Evolutionary conservation across 1,140 invertebrate species (phyloP).

Genomic region (Lethrus apterus): DNA sequence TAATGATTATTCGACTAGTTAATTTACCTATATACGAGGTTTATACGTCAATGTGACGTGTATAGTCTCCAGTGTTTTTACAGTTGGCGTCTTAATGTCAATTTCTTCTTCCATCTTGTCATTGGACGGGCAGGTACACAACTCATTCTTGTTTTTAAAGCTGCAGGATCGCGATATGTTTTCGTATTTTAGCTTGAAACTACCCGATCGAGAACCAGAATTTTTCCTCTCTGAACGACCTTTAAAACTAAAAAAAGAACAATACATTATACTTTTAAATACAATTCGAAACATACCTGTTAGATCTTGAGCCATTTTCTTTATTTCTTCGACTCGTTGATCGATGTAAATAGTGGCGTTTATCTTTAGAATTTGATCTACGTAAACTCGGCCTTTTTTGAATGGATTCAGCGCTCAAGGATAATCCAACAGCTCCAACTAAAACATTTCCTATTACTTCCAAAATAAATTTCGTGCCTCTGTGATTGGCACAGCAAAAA

Average conservation of each 20-base stretch:
- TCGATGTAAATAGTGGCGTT: slow-evolving; percentile 55
- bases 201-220: slow-evolving; percentile 41
- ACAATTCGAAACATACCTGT: slow-evolving; percentile 28
- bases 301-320: slow-evolving; percentile 50
- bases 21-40: slow-evolving; percentile 48
- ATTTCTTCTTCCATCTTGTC: slow-evolving; percentile 17
- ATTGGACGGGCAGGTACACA: slow-evolving; percentile 32
- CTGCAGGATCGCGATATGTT: slow-evolving; percentile 40
- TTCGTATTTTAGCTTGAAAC: slow-evolving; percentile 45
- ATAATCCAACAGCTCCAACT: slow-evolving; percentile 52
- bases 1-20: slow-evolving; percentile 3
- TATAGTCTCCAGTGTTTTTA: slow-evolving; percentile 54
- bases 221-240: slow-evolving; percentile 39
- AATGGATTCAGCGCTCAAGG: slow-evolving; percentile 60
- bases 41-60: slow-evolving; percentile 60
- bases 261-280: neutral
- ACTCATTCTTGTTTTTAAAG: slow-evolving; percentile 36
- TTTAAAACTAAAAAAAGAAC: slow-evolving; percentile 37
- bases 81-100: slow-evolving; percentile 42
- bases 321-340: slow-evolving; percentile 62
- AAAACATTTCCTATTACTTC: no score
- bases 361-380: slow-evolving; percentile 57
- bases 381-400: slow-evolving; percentile 56
- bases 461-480: no score
- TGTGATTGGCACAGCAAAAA: no score